Evolutionary conservation across 2,797 vertebrate genomes (phyloP), one percentile per base, ranked within the genome.

Genomic region (Syngnathus acus): DNA sequence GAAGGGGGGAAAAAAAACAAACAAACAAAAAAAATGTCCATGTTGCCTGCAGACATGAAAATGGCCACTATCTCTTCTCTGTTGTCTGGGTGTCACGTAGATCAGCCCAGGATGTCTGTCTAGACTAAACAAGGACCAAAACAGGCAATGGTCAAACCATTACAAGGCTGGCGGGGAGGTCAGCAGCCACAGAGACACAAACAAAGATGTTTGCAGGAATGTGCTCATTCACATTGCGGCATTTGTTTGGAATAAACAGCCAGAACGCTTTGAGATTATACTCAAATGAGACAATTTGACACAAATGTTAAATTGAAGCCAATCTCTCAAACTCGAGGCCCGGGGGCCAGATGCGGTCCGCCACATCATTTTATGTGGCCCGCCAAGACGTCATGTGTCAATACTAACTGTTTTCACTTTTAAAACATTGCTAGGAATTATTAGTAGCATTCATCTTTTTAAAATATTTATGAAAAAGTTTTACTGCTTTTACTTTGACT

Each of bases 101-200:
- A 87, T 85, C 84, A 83, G 80, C 70, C 69, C 87, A 89, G 89
- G 86, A 92, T 88, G 85, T 87, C 76, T 74, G 85, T 87, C 89
- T 88, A 91, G 88, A 90, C 89, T 87, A 88, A 90, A 88, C 86
- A 84, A 53, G 71, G 79, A 86, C 79, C 72, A 81, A 85, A 87
- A 79, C 81, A 83, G 83, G 75, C 82, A 64, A 78, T 60, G 76
- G 84, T 83, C 81, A 83, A 70, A 83, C 70, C 17, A 59, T 78
- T 83, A 80, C 81, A 79, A 80, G 84, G 72, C 84, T 81, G 80
- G 82, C 78, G 61, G 26, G 26, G 75, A 79, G 82, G 84, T 86
- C 82, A 86, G 83, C 69, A 71, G 76, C 79, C 78, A 2, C 60
- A 70, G 72, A 77, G 70, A 80, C 62, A 73, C 60, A 70, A 75